Conservation (phyloP, 2,888 invertebrate genomes). For the Scaptomyza tumidula region DNA sequence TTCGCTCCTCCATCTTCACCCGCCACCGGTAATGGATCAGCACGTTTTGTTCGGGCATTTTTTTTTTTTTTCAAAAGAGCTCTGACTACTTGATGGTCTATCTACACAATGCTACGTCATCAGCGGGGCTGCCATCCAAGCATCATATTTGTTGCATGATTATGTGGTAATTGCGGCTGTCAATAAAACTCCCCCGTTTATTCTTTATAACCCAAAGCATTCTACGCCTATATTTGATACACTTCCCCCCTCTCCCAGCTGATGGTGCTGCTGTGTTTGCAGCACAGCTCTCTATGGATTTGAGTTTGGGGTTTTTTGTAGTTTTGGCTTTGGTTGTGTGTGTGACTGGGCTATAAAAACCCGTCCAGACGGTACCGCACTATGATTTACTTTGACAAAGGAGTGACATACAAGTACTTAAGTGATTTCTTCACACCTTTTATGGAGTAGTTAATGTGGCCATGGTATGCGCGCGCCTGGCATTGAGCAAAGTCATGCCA, state of each 20-base stretch:
- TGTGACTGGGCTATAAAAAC: constrained; percentile 58
- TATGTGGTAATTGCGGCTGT: constrained; percentile 83
- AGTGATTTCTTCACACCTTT: constrained; percentile 80
- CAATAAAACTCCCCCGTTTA: constrained; percentile 83
- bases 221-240: constrained; percentile 73
- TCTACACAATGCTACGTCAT: constrained; percentile 66
- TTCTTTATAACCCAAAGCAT: constrained; percentile 78
- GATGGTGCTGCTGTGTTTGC: constrained; percentile 23
- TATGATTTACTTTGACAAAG: constrained; percentile 80
- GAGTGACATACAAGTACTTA: constrained; percentile 81
- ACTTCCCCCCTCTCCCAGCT: neutral
- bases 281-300: constrained; percentile 23
- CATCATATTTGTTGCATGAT: constrained; percentile 82
- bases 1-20: constrained; percentile 2
- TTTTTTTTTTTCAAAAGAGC: constrained; percentile 18
- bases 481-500: constrained; percentile 75
- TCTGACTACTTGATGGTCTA: constrained; percentile 66
- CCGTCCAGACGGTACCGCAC: constrained; percentile 59
- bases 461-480: constrained; percentile 70
- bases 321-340: constrained; percentile 9
- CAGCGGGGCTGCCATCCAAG: constrained; percentile 62
- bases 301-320: constrained; percentile 9
- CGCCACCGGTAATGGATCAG: constrained; percentile 74
- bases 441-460: constrained; percentile 80
- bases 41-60: constrained; percentile 61